Conservation (phyloP, 2,797 vertebrate genomes). For the Crocodylus rhombifer region DNA sequence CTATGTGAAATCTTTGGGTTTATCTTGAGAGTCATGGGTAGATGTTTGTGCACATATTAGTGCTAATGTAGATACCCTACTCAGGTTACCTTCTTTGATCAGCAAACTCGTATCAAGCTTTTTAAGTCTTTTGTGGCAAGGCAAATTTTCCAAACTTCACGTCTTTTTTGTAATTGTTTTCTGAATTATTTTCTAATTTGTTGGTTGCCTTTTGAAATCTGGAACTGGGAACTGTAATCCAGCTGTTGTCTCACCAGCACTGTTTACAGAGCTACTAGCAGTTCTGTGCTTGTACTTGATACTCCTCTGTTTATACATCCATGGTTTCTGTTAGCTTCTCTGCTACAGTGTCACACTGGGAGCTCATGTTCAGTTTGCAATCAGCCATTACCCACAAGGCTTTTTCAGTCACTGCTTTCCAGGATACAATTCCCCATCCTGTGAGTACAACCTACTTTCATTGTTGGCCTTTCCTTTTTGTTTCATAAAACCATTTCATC, state of each 20-base stretch:
- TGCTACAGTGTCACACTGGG: not conserved
- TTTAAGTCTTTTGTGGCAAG: not conserved
- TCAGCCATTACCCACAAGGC: not conserved
- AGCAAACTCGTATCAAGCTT: not conserved
- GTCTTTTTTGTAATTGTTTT: not conserved
- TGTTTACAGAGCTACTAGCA: not conserved
- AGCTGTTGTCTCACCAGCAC: not conserved
- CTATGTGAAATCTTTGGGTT: too few relatives aligned
- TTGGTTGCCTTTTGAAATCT: not conserved
- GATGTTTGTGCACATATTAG: not conserved
- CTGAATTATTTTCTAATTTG: not conserved
- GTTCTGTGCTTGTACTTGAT: not conserved
- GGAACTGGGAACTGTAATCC: not conserved
- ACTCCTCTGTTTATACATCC: not conserved
- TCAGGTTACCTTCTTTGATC: not conserved
- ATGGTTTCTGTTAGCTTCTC: not conserved
- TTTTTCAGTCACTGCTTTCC: not conserved
- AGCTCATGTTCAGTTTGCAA: not conserved
- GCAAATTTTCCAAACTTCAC: not conserved
- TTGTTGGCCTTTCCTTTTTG: not conserved
- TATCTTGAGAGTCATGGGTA: too few relatives aligned
- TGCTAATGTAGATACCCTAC: not conserved
- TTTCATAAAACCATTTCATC: rapidly evolving
- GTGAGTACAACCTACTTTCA: not conserved
- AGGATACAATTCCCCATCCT: not conserved